A percentile compares a stretch with the other conserved stretches of the same genome.
Evolutionary conservation across 2,113 vertebrate species (phyloP).

Genomic region (Podilymbus podiceps): DNA sequence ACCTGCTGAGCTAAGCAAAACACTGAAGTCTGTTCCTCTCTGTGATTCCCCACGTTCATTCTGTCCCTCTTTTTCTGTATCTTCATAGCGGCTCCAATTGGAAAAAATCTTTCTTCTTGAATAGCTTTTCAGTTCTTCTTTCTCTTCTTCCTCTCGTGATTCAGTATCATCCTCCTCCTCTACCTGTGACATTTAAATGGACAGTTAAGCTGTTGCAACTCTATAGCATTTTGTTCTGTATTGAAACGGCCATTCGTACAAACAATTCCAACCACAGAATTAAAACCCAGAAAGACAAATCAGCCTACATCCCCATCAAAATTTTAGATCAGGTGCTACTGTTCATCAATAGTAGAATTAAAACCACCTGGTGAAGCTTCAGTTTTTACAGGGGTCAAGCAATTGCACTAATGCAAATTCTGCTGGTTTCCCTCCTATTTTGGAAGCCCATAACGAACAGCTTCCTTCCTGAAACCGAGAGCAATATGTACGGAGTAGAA

Average conservation of each 20-base stretch:
- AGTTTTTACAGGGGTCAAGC: neutral
- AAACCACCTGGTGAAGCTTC: neutral
- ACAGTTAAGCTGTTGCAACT: neutral
- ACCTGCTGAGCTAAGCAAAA: constrained; percentile 89
- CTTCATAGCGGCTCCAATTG: constrained; percentile 90
- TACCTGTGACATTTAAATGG: constrained; percentile 29
- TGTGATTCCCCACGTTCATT: constrained; percentile 74
- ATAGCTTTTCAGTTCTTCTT: constrained; percentile 69
- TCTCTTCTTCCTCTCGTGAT: constrained; percentile 67
- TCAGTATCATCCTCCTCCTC: constrained; percentile 46
- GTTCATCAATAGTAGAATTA: neutral
- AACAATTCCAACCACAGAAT: neutral
- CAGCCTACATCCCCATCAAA: neutral
- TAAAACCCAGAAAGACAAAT: neutral
- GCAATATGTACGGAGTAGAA: neutral
- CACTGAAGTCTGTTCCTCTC: constrained; percentile 88
- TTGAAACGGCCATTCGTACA: neutral
- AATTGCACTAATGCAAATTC: neutral
- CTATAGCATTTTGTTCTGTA: neutral
- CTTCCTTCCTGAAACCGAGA: neutral
- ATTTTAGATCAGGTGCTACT: neutral
- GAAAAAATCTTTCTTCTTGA: constrained; percentile 88
- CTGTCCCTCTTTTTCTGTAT: constrained; percentile 73
- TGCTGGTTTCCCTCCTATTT: neutral
- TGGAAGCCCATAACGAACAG: neutral